These are phyloP conservation scores for Pseudopipra pipra DNA, from an alignment of 2,113 vertebrate species.

Conservation along the genomic window DNA sequence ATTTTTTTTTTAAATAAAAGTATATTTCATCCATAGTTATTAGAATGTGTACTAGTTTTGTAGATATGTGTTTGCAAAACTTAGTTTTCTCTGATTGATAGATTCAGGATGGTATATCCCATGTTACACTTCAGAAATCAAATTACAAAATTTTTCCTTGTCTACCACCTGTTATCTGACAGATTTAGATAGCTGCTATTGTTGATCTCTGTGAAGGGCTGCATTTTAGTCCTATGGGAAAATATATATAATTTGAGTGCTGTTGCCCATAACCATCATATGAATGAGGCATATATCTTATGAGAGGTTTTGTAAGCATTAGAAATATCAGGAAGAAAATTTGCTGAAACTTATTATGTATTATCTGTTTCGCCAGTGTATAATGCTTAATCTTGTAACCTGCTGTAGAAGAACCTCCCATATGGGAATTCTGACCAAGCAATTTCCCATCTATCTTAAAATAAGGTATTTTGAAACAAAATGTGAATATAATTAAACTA, in stretches of 20 bases:
- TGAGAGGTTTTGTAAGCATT: not conserved
- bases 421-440: not conserved
- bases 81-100: not conserved
- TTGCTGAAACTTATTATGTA: not conserved
- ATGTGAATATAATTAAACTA: not conserved
- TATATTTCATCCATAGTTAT: not conserved
- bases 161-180: not conserved
- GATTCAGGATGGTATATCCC: not conserved
- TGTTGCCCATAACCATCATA: not conserved
- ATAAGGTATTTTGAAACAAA: not conserved
- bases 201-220: not conserved
- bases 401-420: not conserved
- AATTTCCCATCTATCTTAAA: not conserved
- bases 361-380: not conserved
- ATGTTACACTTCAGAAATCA: not conserved
- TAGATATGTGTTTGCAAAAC: not conserved
- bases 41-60: not conserved
- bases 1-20: not conserved
- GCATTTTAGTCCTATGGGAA: not conserved
- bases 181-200: not conserved
- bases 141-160: not conserved
- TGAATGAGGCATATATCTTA: not conserved
- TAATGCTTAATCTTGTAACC: not conserved
- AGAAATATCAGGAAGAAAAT: slow-evolving; percentile 11
- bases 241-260: not conserved